phyloP scores from a whole-genome alignment of 1,140 invertebrate species.

The Drosophila ohnishii region DNA sequence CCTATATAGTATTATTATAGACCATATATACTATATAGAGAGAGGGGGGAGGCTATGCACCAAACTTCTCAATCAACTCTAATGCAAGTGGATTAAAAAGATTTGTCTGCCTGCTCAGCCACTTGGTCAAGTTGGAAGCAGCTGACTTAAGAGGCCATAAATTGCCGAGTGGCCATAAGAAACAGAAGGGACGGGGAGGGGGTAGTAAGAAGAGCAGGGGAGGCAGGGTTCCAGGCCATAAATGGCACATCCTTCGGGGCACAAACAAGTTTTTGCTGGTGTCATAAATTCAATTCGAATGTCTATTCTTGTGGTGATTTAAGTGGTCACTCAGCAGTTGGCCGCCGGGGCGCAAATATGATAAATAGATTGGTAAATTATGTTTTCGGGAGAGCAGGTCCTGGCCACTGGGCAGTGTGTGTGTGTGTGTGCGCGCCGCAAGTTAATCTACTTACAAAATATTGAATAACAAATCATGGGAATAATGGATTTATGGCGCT shows the following conservation, averaged over 20 bases:
- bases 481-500: constrained; percentile 80
- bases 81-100: constrained; percentile 61
- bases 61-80: constrained; percentile 56
- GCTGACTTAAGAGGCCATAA: constrained; percentile 73
- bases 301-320: constrained; percentile 79
- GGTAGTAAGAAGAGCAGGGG: neutral
- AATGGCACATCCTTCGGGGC: constrained; percentile 66
- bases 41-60: constrained; percentile 7
- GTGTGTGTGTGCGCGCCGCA: constrained; percentile 68
- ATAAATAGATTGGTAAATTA: constrained; percentile 82
- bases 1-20: constrained; percentile 13
- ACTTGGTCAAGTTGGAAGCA: constrained; percentile 52
- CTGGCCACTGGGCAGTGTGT: constrained; percentile 64
- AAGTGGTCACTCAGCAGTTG: constrained; percentile 71
- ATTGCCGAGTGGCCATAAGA: constrained; percentile 64
- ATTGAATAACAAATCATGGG: constrained; percentile 82
- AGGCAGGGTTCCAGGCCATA: constrained; percentile 33
- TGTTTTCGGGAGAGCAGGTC: constrained; percentile 32
- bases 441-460: constrained; percentile 83
- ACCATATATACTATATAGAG: neutral
- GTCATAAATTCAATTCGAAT: constrained; percentile 82
- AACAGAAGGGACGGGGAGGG: constrained; percentile 26
- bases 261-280: constrained; percentile 60
- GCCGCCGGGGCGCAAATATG: constrained; percentile 68
- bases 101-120: constrained; percentile 41